These are phyloP conservation scores for Patella ulyssiponensis DNA, from an alignment of 2,888 invertebrate genomes.

Conservation along the genomic window DNA sequence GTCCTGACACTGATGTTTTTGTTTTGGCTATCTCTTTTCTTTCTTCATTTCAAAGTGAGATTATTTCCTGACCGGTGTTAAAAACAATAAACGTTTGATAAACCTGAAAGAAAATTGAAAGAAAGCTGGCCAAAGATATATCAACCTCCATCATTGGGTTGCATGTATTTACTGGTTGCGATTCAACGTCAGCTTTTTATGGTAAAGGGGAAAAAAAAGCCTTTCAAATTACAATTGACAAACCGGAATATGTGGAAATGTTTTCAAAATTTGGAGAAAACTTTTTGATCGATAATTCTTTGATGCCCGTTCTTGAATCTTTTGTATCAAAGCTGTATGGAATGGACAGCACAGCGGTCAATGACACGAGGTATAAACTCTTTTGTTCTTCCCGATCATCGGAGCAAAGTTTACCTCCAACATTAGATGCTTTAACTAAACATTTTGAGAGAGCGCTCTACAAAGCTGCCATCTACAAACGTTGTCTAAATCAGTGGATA, in stretches of 20 bases:
- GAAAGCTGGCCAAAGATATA: neutral
- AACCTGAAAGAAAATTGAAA: neutral
- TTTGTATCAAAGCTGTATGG: neutral
- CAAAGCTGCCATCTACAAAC: too few species aligned
- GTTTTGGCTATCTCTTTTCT: neutral
- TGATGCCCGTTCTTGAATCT: neutral
- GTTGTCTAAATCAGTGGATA: too few species aligned
- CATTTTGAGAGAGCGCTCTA: too few species aligned
- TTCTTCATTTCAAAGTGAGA: neutral
- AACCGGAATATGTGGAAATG: neutral
- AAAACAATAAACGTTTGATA: neutral
- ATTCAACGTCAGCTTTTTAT: neutral
- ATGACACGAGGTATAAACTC: too few species aligned
- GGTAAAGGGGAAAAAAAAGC: neutral
- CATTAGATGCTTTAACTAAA: too few species aligned
- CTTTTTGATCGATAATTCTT: neutral
- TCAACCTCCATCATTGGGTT: neutral
- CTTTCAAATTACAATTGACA: neutral
- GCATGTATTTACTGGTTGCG: neutral
- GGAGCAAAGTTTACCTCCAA: too few species aligned
- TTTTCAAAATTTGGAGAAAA: neutral
- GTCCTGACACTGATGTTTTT: neutral
- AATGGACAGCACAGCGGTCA: too few species aligned
- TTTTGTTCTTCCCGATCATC: too few species aligned
- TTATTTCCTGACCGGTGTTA: neutral